Evolutionary conservation across 2,888 invertebrate species (phyloP), one percentile per base, ranked within the genome.

Genomic region (Chymomyza fuscimana): DNA sequence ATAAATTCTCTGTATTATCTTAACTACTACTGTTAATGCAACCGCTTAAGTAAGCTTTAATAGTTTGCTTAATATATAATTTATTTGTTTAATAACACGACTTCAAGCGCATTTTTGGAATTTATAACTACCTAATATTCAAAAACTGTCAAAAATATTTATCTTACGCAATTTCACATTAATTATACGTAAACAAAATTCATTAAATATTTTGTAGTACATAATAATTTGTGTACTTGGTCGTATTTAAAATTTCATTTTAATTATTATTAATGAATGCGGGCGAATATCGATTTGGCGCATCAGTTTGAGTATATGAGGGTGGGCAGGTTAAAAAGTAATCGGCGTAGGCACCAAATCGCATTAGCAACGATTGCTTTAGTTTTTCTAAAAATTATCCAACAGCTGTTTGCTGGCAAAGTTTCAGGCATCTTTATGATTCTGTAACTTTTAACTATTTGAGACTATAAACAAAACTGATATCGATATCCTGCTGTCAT

Each of bases 191-290:
- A 58, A 63, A 61, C 61, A 46, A 64, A 22, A 61, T 79, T 70
- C 78, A 79, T 80, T 77, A 69, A 70, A 69, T 66, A 62, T 52
- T 69, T 74, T 70, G 72, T 70, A 70, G 66, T 59, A 59, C 50
- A 50, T 64, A 65, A 19, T 12, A 19, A 29, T 62, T 60, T 62
- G 46, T 66, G 56, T 56, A 25, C 16, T 50, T 59, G 15, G 46
- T 25, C 32, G 15, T 32, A 16, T 51, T 22, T 52, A 62, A 54
- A 68, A 54, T n/a, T 54, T 68, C 32, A 69, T 22, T 70, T 66
- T 72, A 69, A 80, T 80, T 74, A 78, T 70, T 65, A 74, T 75
- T 68, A 77, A 77, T 73, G 73, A 50, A 58, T 58, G 69, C 71
- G 61, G 65, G 62, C 36, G 19, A 40, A 56, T n/a, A 19, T 3